Conservation (phyloP, 2,888 invertebrate genomes). For the Horisme vitalbata region DNA sequence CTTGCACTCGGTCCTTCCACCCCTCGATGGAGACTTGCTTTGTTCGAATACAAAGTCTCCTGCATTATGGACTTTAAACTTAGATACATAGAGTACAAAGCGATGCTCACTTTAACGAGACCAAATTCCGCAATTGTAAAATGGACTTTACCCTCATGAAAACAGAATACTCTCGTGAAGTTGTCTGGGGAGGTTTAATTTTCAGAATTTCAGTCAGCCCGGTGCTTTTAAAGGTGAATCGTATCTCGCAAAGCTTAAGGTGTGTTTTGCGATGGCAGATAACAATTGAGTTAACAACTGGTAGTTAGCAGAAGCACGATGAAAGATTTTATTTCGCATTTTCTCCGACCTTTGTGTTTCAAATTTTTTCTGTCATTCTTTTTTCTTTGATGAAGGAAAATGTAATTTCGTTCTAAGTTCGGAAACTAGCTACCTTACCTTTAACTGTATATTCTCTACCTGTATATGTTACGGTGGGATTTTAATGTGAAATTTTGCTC, state of each 20-base stretch:
- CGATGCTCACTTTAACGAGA: no score
- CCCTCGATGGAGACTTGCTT: constrained; percentile 6
- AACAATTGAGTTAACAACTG: constrained; percentile 13
- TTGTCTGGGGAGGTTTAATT: not conserved
- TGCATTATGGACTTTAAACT: constrained; percentile 9
- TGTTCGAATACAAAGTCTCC: constrained; percentile 1
- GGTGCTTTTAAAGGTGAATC: not conserved
- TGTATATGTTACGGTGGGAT: no score
- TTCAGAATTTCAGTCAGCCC: not conserved
- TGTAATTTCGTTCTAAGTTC: not conserved
- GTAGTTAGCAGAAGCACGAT: no score
- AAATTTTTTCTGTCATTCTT: not conserved
- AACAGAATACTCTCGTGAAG: not conserved
- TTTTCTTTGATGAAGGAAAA: no score
- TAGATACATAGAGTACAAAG: not conserved
- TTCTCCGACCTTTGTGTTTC: constrained; percentile 11
- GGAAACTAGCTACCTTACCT: no score
- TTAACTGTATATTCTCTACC: no score
- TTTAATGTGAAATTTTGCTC: no score
- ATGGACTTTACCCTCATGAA: constrained; percentile 3
- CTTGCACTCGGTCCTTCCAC: constrained; percentile 22
- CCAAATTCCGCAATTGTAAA: no score
- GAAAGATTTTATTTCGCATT: constrained; percentile 20
- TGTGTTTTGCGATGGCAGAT: not conserved
- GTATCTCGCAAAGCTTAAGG: not conserved